Evolutionary conservation across 2,888 invertebrate genomes (phyloP).

Genomic region (Cheilosia scutellata): DNA sequence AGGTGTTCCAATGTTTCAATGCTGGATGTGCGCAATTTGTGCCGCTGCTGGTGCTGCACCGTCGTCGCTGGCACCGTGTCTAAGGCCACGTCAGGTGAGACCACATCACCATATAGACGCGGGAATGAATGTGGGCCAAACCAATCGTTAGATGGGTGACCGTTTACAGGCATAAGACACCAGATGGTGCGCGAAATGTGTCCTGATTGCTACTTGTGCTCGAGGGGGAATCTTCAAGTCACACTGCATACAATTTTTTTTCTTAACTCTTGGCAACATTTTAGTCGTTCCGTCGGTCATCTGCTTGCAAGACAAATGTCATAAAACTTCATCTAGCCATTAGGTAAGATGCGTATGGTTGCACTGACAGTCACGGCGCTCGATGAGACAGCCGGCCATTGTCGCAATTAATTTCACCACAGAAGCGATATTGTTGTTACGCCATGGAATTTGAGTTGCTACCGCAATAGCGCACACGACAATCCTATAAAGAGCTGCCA

Average conservation of each 20-base stretch:
- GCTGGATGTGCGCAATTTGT: conserved; percentile 44
- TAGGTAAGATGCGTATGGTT: conserved; percentile 41
- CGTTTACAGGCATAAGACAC: conserved; percentile 70
- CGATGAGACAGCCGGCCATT: conserved; percentile 18
- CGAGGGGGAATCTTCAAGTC: conserved; percentile 46
- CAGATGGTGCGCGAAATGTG: conserved; percentile 63
- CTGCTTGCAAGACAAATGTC: conserved; percentile 23
- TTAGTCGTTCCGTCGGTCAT: not conserved
- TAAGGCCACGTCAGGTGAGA: conserved; percentile 61
- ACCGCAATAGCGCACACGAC: conserved; percentile 58
- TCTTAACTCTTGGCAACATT: not conserved
- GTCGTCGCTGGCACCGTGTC: conserved; percentile 10
- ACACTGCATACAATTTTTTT: conserved; percentile 11
- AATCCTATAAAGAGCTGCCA: conserved; percentile 37
- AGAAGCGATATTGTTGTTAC: conserved; percentile 67
- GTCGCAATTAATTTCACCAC: conserved; percentile 71
- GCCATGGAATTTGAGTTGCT: conserved; percentile 60
- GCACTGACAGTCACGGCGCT: not conserved
- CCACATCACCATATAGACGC: conserved; percentile 39
- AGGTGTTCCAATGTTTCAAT: conserved; percentile 48
- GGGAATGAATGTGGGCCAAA: conserved; percentile 66
- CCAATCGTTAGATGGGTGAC: conserved; percentile 69
- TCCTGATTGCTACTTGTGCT: conserved; percentile 65
- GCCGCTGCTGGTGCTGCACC: conserved; percentile 15
- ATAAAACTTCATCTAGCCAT: conserved; percentile 64